These are phyloP conservation scores for Toxotes jaculatrix DNA, from an alignment of 2,113 vertebrate species.

Conservation along the genomic window DNA sequence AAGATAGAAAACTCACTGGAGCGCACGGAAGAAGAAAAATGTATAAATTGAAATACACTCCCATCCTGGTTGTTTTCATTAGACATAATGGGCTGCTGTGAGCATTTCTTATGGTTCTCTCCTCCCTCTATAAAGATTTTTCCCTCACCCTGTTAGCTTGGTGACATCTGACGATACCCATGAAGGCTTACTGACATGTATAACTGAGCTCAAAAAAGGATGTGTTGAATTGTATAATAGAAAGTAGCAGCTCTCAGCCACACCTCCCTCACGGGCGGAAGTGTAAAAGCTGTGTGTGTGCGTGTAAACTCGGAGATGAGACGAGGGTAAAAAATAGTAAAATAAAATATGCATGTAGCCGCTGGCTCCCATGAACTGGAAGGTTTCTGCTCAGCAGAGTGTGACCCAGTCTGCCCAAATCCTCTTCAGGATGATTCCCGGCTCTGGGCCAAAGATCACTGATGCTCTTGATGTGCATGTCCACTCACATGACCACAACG, in stretches of 20 bases:
- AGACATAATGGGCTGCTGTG: slow-evolving; percentile 10
- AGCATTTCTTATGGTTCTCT: slow-evolving; percentile 7
- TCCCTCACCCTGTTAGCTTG: not conserved
- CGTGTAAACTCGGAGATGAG: not conserved
- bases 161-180: slow-evolving; percentile 29
- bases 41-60: slow-evolving; percentile 8
- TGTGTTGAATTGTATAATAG: slow-evolving; percentile 21
- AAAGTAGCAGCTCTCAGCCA: not conserved
- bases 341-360: slow-evolving; percentile 22
- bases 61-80: slow-evolving; percentile 6
- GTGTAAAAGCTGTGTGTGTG: not conserved
- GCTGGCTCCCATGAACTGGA: not conserved
- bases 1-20: slow-evolving; percentile 20
- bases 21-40: not conserved
- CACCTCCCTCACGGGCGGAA: not conserved
- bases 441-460: too few relatives aligned
- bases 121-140: not conserved
- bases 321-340: not conserved
- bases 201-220: slow-evolving; percentile 35
- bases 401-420: too few relatives aligned
- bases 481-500: too few relatives aligned
- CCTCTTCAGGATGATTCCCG: too few relatives aligned
- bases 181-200: slow-evolving; percentile 11
- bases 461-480: too few relatives aligned
- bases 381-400: not conserved